phyloP scores from a whole-genome alignment of 2,113 vertebrate genomes.

The Eulacestoma nigropectus region DNA sequence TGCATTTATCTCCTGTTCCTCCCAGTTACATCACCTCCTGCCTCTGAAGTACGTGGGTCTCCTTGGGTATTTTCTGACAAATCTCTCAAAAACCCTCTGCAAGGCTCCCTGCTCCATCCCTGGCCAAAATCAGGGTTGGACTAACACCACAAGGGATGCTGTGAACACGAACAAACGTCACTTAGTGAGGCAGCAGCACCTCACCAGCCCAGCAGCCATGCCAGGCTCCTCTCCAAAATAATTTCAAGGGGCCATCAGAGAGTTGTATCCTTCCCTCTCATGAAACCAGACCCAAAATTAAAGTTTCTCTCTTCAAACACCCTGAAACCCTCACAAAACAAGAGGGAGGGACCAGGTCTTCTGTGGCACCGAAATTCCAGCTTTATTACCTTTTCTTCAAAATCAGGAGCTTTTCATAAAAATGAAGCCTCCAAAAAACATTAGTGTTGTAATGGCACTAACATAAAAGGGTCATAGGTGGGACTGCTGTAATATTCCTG shows the following conservation, averaged over 20 bases:
- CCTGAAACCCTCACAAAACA: not conserved
- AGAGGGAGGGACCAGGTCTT: not conserved
- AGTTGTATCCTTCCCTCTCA: not conserved
- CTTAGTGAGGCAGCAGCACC: not conserved
- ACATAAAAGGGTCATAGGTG: not conserved
- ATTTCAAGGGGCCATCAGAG: not conserved
- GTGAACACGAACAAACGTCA: not conserved
- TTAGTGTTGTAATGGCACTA: not conserved
- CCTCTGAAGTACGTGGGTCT: rapidly evolving
- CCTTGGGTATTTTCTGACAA: not conserved
- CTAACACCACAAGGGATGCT: not conserved
- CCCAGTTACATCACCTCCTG: not conserved
- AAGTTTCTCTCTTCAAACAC: not conserved
- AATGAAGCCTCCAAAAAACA: not conserved
- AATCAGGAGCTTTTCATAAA: not conserved
- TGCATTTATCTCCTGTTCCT: not conserved
- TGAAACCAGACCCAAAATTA: not conserved
- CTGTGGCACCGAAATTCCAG: not conserved
- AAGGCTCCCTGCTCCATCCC: not conserved
- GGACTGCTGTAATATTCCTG: not conserved
- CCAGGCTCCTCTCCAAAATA: not conserved
- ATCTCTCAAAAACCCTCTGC: not conserved
- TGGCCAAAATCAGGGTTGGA: not conserved
- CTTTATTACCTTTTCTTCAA: not conserved
- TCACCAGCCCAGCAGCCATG: too few species aligned